Conservation (phyloP, 1,140 invertebrate genomes). For the Drosophila baimaii region DNA sequence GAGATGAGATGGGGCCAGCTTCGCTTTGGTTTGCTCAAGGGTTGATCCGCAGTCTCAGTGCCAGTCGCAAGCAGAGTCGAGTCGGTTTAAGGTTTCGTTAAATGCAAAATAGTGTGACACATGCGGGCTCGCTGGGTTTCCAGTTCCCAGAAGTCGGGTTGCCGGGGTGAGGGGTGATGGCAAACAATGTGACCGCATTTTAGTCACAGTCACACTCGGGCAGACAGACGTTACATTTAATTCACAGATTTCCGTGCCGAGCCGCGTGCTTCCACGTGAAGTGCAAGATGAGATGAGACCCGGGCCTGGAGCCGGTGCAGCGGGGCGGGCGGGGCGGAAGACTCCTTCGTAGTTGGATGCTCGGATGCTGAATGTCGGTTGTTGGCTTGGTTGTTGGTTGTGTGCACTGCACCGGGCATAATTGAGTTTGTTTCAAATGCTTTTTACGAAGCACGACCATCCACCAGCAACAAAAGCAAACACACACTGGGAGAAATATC, state of each 20-base stretch:
- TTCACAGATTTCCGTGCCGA: slow-evolving; percentile 50
- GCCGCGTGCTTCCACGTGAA: slow-evolving; percentile 51
- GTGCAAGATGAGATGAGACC: slow-evolving; percentile 39
- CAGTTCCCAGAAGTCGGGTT: slow-evolving; percentile 27
- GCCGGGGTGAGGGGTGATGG: slow-evolving; percentile 41
- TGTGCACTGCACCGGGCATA: slow-evolving; percentile 78
- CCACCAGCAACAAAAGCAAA: slow-evolving; percentile 62
- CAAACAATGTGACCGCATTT: slow-evolving; percentile 81
- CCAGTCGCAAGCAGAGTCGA: slow-evolving; percentile 15
- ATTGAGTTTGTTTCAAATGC: slow-evolving; percentile 83
- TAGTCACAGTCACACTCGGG: slow-evolving; percentile 77
- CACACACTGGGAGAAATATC: slow-evolving; percentile 52
- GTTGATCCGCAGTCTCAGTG: slow-evolving; percentile 14
- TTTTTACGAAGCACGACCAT: slow-evolving; percentile 78
- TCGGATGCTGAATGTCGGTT: slow-evolving; percentile 45
- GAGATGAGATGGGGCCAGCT: slow-evolving; percentile 32
- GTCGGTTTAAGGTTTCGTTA: slow-evolving; percentile 38
- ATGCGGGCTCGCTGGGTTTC: slow-evolving; percentile 64
- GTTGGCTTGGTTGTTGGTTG: slow-evolving; percentile 40
- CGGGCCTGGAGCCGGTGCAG: slow-evolving; percentile 4
- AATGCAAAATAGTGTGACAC: slow-evolving; percentile 73
- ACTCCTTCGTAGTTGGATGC: slow-evolving; percentile 39
- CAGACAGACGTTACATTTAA: slow-evolving; percentile 59
- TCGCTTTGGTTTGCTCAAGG: slow-evolving; percentile 14
- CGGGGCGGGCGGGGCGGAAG: not conserved